Evolutionary conservation across 2,113 vertebrate species (phyloP).

Genomic region (Atlantisia rogersi): DNA sequence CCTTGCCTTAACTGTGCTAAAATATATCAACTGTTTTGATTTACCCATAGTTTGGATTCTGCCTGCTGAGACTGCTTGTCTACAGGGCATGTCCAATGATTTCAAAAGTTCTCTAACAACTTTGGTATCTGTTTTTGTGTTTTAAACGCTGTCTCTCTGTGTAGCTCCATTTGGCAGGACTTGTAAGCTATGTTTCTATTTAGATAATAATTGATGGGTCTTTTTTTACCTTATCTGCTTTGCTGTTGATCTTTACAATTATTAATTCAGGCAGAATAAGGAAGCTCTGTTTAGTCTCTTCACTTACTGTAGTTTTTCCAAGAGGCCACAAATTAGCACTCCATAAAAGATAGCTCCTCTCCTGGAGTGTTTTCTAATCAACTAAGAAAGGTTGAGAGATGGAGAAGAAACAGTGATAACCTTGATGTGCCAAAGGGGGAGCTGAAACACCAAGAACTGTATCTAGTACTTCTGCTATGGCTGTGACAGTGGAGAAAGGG

Average conservation of each 20-base stretch:
- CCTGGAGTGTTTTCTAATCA: background rate
- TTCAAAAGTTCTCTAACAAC: background rate
- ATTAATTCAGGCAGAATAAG: background rate
- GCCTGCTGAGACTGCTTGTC: background rate
- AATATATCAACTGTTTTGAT: background rate
- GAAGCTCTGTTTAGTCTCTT: background rate
- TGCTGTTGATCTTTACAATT: background rate
- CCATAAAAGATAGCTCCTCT: background rate
- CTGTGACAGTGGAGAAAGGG: background rate
- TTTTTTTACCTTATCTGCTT: background rate
- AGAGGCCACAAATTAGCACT: background rate
- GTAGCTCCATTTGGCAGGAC: background rate
- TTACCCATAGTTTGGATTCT: background rate
- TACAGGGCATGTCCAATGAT: background rate
- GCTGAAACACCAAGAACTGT: background rate
- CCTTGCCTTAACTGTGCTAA: background rate
- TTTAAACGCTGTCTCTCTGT: background rate
- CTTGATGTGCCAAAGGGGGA: background rate
- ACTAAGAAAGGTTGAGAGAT: background rate
- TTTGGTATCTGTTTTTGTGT: background rate
- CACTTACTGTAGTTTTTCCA: background rate
- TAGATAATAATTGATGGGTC: background rate
- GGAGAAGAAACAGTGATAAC: background rate
- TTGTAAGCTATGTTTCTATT: background rate
- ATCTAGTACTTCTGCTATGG: background rate